Evolutionary conservation across 1,140 invertebrate genomes (phyloP), one percentile per base, ranked within the genome.

Genomic region (Laupala kohalensis): DNA sequence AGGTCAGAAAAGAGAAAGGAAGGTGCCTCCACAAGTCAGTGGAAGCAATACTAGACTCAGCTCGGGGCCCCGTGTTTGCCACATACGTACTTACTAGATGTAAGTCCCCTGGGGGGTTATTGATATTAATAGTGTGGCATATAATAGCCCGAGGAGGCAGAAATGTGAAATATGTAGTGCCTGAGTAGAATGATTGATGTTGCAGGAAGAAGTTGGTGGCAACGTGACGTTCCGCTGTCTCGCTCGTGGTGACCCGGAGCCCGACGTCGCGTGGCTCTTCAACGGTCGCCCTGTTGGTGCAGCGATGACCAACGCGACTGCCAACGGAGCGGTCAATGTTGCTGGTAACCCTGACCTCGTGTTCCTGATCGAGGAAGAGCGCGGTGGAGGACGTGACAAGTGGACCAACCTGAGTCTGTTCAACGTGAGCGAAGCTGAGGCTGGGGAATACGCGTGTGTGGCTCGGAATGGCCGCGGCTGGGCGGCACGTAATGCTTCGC

Each of bases 181-280:
- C n/a, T n/a, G n/a, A 82, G 83, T 12, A 84, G 87, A 24, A 85
- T 83, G 62, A n/a, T n/a, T n/a, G n/a, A 86, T 84, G 24, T 83
- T 89, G 9, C 88, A 91, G 75, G 87, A 87, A 12, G 88, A 90
- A 71, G 85, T 86, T 1, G 91, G 90, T 12, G 87, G 87, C 13
- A 92, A 92, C 75, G 85, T 91, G 0, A 91, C 90, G 12, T 86
- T 96, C 69, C 86, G 90, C 23, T 96, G 94, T 78, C 84, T 87
- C 73, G 88, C 93, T 0, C 87, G 83, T 27, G 93, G 92, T 0
- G 92, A 94, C 78, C 94, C 94, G 2, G 85, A 91, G 77, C 92
- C 94, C 1, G 86, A 89, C 78, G 87, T 94, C 6, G 88, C 86
- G 74, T 96, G 94, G 93, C 83, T 93, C 25, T 84, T 92, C 65